A percentile compares a stretch with the other conserved stretches of the same genome.
These are phyloP conservation scores for Sylvietta virens DNA, from an alignment of 2,113 vertebrate species.

Conservation along the genomic window DNA sequence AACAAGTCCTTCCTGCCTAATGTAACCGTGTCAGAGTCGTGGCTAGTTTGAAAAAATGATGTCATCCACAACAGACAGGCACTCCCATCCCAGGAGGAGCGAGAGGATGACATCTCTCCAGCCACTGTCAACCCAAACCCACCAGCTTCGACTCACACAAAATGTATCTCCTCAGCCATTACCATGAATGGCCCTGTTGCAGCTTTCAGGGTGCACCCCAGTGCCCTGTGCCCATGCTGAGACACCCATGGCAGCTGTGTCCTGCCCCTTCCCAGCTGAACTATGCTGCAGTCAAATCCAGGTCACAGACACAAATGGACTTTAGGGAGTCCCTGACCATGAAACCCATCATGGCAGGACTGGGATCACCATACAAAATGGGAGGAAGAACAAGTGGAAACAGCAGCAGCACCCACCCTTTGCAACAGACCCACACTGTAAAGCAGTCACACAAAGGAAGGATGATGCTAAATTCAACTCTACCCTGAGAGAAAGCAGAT, in stretches of 20 bases:
- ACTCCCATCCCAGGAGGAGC: not conserved
- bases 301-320: not conserved
- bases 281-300: not conserved
- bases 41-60: not conserved
- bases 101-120: not conserved
- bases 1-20: not conserved
- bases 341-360: not conserved
- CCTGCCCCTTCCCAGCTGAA: not conserved
- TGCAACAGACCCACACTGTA: not conserved
- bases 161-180: not conserved
- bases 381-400: not conserved
- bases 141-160: not conserved
- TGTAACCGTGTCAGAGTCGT: not conserved
- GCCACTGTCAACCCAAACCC: not conserved
- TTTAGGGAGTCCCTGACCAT: not conserved
- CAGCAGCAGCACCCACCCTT: not conserved
- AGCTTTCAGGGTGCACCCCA: not conserved
- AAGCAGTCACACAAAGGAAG: not conserved
- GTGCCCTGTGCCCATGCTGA: not conserved
- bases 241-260: not conserved
- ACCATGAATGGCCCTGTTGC: rapidly evolving
- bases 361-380: not conserved
- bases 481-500: not conserved
- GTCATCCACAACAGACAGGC: not conserved
- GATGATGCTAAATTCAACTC: not conserved